phyloP scores from a whole-genome alignment of 1,140 invertebrate species.

The Drosophila bifasciata region DNA sequence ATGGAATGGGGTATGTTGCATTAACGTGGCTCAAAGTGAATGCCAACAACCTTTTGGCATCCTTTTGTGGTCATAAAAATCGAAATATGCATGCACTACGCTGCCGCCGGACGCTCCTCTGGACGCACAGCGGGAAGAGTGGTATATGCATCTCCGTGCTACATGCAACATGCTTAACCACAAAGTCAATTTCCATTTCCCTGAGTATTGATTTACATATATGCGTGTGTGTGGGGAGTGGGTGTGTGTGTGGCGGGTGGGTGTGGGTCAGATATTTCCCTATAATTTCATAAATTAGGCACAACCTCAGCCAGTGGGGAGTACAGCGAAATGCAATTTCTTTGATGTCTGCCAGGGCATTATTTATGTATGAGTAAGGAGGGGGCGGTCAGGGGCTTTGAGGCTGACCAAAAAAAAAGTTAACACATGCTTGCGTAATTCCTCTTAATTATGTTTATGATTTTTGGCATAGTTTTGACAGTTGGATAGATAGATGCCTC shows the following conservation, averaged over 20 bases:
- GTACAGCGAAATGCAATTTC: slow-evolving; percentile 54
- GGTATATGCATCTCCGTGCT: slow-evolving; percentile 4
- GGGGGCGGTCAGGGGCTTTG: not conserved
- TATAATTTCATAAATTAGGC: slow-evolving; percentile 50
- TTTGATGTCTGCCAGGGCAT: slow-evolving; percentile 56
- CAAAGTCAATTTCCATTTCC: slow-evolving; percentile 55
- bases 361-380: slow-evolving; percentile 43
- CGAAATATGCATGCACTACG: slow-evolving; percentile 58
- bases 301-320: slow-evolving; percentile 31
- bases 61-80: slow-evolving; percentile 55
- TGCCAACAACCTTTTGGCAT: slow-evolving; percentile 51
- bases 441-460: slow-evolving; percentile 49
- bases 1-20: slow-evolving; percentile 3
- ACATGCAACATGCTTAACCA: slow-evolving; percentile 28
- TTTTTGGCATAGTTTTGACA: slow-evolving; percentile 37
- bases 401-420: slow-evolving; percentile 35
- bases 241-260: slow-evolving; percentile 1
- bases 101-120: not conserved
- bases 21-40: slow-evolving; percentile 40
- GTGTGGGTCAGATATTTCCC: no score
- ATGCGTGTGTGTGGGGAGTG: slow-evolving; percentile 16
- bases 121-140: slow-evolving; percentile 42
- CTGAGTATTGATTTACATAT: slow-evolving; percentile 45
- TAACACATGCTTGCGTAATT: slow-evolving; percentile 34
- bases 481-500: slow-evolving; percentile 13